phyloP scores from a whole-genome alignment of 2,888 invertebrate genomes.

The Agrilus biguttatus region DNA sequence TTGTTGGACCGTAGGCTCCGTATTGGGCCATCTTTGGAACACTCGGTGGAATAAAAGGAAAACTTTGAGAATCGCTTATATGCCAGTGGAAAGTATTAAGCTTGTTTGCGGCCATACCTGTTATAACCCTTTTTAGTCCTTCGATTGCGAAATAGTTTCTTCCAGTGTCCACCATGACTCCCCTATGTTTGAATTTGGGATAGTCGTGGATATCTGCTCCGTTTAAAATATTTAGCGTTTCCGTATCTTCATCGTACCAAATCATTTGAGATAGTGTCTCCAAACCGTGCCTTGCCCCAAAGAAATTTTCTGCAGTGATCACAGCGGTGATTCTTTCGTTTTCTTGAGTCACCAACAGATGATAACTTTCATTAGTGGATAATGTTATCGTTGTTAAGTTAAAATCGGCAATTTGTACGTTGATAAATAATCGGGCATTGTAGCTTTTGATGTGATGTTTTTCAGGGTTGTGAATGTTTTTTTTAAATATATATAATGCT shows the following conservation, averaged over 20 bases:
- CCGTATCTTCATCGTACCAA: slow-evolving; percentile 52
- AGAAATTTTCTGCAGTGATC: slow-evolving; percentile 48
- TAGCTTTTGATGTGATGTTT: too few species aligned
- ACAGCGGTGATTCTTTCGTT: slow-evolving; percentile 38
- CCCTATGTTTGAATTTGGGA: slow-evolving; percentile 66
- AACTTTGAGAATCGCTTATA: slow-evolving; percentile 76
- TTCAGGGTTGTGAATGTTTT: too few species aligned
- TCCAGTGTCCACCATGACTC: slow-evolving; percentile 77
- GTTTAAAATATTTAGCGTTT: slow-evolving; percentile 43
- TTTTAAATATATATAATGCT: too few species aligned
- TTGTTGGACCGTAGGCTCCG: slow-evolving; percentile 69
- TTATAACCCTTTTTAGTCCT: slow-evolving; percentile 57
- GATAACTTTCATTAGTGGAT: slow-evolving; percentile 45
- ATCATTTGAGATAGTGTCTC: slow-evolving; percentile 62
- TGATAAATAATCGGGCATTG: too few species aligned
- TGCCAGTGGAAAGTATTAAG: slow-evolving; percentile 92
- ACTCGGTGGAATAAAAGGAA: slow-evolving; percentile 62
- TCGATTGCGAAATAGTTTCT: slow-evolving; percentile 68
- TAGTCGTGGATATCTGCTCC: slow-evolving; percentile 53
- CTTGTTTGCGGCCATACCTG: slow-evolving; percentile 82
- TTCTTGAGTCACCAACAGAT: slow-evolving; percentile 29
- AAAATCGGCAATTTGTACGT: slow-evolving; percentile 21
- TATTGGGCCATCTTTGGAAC: slow-evolving; percentile 60
- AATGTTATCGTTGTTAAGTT: slow-evolving; percentile 28
- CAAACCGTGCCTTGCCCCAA: slow-evolving; percentile 59